phyloP scores from a whole-genome alignment of 2,113 vertebrate species.

The Heliornis fulica region DNA sequence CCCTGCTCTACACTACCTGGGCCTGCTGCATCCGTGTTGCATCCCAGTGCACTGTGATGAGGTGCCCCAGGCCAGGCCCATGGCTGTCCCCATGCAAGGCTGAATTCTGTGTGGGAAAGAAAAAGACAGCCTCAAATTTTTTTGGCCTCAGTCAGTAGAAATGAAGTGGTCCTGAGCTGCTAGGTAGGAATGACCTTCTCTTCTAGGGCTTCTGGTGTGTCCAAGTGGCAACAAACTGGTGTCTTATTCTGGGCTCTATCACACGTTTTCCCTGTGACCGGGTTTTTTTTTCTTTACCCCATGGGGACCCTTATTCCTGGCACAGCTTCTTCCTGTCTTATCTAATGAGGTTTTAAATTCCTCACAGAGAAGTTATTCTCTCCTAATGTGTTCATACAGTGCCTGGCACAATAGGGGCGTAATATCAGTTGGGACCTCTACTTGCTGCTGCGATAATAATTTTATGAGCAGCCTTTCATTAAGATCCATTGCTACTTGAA shows the following conservation, averaged over 20 bases:
- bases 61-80: background rate
- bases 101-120: background rate
- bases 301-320: background rate
- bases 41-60: no score
- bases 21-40: fast-evolving
- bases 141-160: background rate
- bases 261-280: background rate
- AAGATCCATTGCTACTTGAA: conserved; percentile 16
- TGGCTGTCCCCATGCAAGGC: background rate
- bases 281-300: background rate
- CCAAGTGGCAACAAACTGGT: background rate
- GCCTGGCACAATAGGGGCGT: background rate
- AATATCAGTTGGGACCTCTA: conserved; percentile 2
- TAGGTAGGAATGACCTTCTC: background rate
- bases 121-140: background rate
- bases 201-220: background rate
- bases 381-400: background rate
- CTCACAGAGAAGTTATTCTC: background rate
- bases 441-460: conserved; percentile 19
- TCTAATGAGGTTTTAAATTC: conserved; percentile 27
- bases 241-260: background rate
- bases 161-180: background rate
- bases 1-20: fast-evolving
- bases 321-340: background rate
- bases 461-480: conserved; percentile 29